Evolutionary conservation across 1,140 invertebrate genomes (phyloP), one percentile per base, ranked within the genome.

Genomic region (Musca vetustissima): DNA sequence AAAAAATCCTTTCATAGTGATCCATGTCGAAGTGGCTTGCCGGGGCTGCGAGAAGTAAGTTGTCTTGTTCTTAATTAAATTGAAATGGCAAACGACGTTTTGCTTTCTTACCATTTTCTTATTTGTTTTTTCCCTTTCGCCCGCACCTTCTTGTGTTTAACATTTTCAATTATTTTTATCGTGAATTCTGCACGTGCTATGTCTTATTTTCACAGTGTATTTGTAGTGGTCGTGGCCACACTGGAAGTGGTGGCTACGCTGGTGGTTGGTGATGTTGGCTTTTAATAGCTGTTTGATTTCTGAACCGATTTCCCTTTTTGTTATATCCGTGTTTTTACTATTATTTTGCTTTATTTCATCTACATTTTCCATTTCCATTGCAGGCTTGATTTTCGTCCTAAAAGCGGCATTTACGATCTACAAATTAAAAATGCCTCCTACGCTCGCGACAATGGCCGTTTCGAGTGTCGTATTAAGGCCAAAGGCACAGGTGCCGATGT

Each of bases 401-500:
- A 88, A 14, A 89, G 92, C 65, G 95, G 95, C 15, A 88, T 90
- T 32, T 97, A 95, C 84, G 94, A 97, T 84, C 85, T 97, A 73
- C 86, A 91, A 76, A 95, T 97, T 72, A 87, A 88, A 19, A 94
- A 94, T 78, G 91, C 92, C 0, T 92, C 91, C 21, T 97, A 96
- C 83, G 92, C 92, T 74, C 86, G 93, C 0, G 94, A 97, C 84
- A 95, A 97, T 78, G 95, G 94, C 6, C 88, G 90, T 71, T 97
- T 96, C 84, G 93, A 95, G 84, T 97, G 95, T 78, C 88, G 92
- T 21, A 87, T 96, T 52, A 96, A 95, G 81, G 91, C 91, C 24
- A 89, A 88, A 25, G 92, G 93, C 13, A 93, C 90, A 11, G 94
- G 94, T 0, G 86, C 88, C 9, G 92, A 93, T 76, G 85, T 95